phyloP scores from a whole-genome alignment of 2,113 vertebrate species.

The Alces alces region DNA sequence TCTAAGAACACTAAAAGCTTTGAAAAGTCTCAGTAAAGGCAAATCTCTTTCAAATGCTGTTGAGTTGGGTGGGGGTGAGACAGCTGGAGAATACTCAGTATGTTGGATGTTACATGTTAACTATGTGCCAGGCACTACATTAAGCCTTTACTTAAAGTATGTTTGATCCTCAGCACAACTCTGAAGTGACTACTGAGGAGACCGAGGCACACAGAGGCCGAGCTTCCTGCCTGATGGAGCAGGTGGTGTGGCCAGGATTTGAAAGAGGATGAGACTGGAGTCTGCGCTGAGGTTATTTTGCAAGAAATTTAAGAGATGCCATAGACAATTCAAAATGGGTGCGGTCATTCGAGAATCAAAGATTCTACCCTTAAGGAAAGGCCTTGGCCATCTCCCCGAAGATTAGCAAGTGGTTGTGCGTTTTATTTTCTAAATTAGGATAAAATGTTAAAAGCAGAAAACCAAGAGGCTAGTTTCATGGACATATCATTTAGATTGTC shows the following conservation, averaged over 20 bases:
- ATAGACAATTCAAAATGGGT: not conserved
- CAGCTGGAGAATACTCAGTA: not conserved
- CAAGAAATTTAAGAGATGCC: slow-evolving; percentile 2
- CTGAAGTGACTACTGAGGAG: not conserved
- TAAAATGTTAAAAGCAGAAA: not conserved
- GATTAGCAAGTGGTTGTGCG: not conserved
- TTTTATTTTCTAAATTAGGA: not conserved
- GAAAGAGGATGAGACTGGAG: not conserved
- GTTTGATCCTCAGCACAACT: not conserved
- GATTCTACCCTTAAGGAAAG: not conserved
- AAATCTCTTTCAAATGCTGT: not conserved
- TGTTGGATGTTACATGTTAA: not conserved
- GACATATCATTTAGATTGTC: not conserved
- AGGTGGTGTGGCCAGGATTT: not conserved
- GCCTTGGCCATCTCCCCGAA: not conserved
- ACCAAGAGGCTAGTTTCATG: not conserved
- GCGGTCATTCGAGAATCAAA: not conserved
- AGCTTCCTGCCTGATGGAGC: not conserved
- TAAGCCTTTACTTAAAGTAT: not conserved
- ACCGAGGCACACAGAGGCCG: not conserved
- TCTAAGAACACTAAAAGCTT: slow-evolving; percentile 11
- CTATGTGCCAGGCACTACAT: not conserved
- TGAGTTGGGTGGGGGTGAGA: not conserved
- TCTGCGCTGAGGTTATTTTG: not conserved
- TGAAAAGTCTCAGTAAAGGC: not conserved